Evolutionary conservation across 2,797 vertebrate genomes (phyloP), one percentile per base, ranked within the genome.

Genomic region (Chelmon rostratus): DNA sequence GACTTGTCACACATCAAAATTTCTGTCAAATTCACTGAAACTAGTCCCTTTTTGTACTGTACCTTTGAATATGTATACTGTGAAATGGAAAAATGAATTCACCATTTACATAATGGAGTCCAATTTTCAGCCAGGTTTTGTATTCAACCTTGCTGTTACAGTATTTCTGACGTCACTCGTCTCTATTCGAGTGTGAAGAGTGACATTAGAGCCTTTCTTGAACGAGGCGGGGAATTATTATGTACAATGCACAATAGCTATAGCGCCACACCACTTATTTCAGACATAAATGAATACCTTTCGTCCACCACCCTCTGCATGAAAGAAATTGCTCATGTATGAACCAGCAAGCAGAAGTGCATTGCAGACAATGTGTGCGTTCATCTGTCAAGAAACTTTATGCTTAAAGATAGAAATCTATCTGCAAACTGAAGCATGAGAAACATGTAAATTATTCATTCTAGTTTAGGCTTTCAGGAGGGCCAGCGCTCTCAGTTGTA

Each of bases 21-120:
- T 35, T 31, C 9, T 38, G 38, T 62, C n/a, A 58, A 38, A 59
- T 70, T 70, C 21, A 19, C 9, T 61, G n/a, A 67, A 73, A 53
- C 46, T 0, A 1, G 0, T 58, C 6, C 0, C 1, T 76, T 67
- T 47, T 58, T 23, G 1, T 37, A 23, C 12, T 12, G 7, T 54
- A 33, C 44, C 19, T 72, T 12, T 68, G 47, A 74, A 71, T 67
- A 19, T 61, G 57, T 50, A 72, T 49, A 46, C 18, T 40, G 33
- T 54, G 54, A 73, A 67, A 86, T 59, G 53, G 38, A 77, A 81
- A 84, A 81, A 69, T 1, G 40, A 65, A 61, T 71, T 78, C 53
- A 69, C 28, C 4, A 1, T 70, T 81, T 66, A 53, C 47, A 57
- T 83, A 71, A 73, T 63, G 40, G 52, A 76, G 37, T 78, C 21